A percentile compares a stretch with the other conserved stretches of the same genome.
Evolutionary conservation across 2,113 vertebrate species (phyloP).

Genomic region (Clarias magur): DNA sequence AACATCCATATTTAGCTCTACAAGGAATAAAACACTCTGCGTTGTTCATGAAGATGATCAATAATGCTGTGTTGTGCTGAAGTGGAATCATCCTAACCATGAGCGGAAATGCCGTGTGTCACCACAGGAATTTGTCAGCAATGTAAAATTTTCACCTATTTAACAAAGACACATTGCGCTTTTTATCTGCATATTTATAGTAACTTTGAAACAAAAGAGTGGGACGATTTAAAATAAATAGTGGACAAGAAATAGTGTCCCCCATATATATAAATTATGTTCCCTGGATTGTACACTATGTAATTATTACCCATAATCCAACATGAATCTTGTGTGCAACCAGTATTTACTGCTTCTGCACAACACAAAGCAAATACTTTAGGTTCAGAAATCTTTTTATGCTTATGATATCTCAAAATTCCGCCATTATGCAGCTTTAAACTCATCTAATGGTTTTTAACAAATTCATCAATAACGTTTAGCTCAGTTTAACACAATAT

Average conservation of each 20-base stretch:
- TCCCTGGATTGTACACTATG: not conserved
- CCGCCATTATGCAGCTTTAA: not conserved
- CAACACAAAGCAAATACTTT: not conserved
- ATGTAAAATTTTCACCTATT: not conserved
- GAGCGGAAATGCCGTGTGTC: not conserved
- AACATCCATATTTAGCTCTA: not conserved
- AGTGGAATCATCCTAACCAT: not conserved
- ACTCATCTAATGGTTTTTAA: not conserved
- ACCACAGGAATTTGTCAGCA: not conserved
- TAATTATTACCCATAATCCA: not conserved
- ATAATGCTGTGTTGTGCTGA: not conserved
- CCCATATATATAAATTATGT: not conserved
- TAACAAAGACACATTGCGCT: not conserved
- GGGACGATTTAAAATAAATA: no score
- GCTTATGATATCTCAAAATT: not conserved
- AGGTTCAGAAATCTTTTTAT: not conserved
- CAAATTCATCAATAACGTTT: not conserved
- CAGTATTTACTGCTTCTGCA: not conserved
- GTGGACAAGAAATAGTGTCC: not conserved
- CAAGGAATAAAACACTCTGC: not conserved
- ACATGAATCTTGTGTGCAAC: not conserved
- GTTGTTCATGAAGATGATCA: no score
- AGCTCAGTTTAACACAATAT: not conserved
- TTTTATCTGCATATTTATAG: not conserved
- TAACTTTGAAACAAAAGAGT: not conserved